phyloP scores from a whole-genome alignment of 2,113 vertebrate species.

The Vanacampus margaritifer region DNA sequence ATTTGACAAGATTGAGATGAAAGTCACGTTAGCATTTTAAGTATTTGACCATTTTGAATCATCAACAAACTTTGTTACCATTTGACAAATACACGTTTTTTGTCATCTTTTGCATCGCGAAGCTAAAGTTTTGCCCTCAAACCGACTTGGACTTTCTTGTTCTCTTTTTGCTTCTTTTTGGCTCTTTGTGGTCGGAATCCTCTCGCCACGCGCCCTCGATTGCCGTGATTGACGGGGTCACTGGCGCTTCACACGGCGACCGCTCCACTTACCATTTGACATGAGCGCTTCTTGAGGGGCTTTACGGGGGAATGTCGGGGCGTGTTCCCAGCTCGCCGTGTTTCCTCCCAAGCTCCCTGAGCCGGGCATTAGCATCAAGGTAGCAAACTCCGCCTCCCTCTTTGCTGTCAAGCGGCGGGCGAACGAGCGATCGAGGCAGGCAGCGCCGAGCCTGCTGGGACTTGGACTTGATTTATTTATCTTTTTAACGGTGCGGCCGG shows the following conservation, averaged over 20 bases:
- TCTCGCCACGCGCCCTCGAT: conserved; percentile 8
- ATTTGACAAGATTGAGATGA: background rate
- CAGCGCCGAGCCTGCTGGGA: conserved; percentile 63
- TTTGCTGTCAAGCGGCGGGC: conserved; percentile 51
- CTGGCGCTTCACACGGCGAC: conserved; percentile 29
- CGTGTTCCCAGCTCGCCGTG: background rate
- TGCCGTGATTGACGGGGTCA: conserved; percentile 47
- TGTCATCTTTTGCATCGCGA: background rate
- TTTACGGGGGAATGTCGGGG: conserved; percentile 12
- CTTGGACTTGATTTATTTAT: conserved; percentile 27
- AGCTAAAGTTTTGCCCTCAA: background rate
- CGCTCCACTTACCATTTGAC: conserved; percentile 52
- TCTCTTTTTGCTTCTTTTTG: background rate
- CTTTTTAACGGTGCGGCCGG: conserved; percentile 48
- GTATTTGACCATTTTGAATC: too few species aligned
- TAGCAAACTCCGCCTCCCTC: conserved; percentile 7
- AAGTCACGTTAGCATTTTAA: background rate
- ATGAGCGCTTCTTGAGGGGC: conserved; percentile 18
- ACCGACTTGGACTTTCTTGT: background rate
- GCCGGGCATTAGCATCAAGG: background rate
- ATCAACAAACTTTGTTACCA: too few species aligned
- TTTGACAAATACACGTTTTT: too few species aligned
- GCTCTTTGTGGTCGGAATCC: conserved; percentile 8
- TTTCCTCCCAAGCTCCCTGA: conserved; percentile 10
- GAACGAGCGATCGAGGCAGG: conserved; percentile 25